Evolutionary conservation across 2,113 vertebrate species (phyloP).

Genomic region (Channa argus): DNA sequence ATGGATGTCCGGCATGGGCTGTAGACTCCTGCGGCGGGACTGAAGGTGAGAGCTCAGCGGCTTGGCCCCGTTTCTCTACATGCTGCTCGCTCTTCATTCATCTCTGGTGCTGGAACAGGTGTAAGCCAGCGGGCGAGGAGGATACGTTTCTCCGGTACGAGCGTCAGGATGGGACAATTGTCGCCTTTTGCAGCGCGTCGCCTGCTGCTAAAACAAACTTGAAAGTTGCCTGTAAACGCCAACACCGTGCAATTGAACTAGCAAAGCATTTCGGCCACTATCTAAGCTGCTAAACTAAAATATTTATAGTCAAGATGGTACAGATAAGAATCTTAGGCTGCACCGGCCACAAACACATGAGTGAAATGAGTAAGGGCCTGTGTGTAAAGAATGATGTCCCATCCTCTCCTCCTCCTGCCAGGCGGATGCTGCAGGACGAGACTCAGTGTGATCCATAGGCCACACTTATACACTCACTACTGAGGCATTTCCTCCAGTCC

Average conservation of each 20-base stretch:
- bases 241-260: neutral
- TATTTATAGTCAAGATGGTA: slow-evolving; percentile 41
- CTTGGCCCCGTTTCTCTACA: slow-evolving; percentile 28
- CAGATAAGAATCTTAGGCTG: neutral
- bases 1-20: slow-evolving; percentile 73
- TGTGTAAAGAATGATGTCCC: slow-evolving; percentile 27
- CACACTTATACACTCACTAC: neutral
- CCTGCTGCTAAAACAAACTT: slow-evolving; percentile 31
- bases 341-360: neutral
- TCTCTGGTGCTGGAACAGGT: slow-evolving; percentile 61
- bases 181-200: neutral
- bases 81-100: slow-evolving; percentile 47
- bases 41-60: slow-evolving; percentile 76
- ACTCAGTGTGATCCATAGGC: neutral
- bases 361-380: slow-evolving; percentile 25
- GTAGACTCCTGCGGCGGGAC: slow-evolving; percentile 73
- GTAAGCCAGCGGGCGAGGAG: neutral
- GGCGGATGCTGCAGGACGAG: slow-evolving; percentile 54
- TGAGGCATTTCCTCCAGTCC: neutral
- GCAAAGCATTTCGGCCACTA: slow-evolving; percentile 6
- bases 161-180: neutral
- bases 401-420: slow-evolving; percentile 28
- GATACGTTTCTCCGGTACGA: neutral
- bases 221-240: slow-evolving; percentile 18
- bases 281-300: slow-evolving; percentile 51